Evolutionary conservation across 1,140 invertebrate genomes (phyloP).

Genomic region (Cheumatopsyche charites): DNA sequence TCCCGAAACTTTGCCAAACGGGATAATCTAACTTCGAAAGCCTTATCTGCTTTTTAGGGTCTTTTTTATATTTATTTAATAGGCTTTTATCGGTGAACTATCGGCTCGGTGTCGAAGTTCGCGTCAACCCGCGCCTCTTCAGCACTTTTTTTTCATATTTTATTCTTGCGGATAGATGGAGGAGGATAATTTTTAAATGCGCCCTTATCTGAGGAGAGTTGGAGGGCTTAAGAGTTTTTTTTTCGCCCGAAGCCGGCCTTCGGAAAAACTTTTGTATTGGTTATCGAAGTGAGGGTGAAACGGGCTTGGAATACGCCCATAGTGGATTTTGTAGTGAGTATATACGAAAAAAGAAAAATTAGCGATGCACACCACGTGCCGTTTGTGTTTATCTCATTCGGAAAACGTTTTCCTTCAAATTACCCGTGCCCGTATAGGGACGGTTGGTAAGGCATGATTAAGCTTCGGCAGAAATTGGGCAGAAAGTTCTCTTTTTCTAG

Average conservation of each 20-base stretch:
- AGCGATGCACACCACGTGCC: conserved; percentile 19
- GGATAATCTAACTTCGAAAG: too few relatives aligned
- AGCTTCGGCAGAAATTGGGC: neutral
- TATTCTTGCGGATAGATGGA: conserved; percentile 9
- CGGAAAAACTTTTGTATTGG: conserved; percentile 22
- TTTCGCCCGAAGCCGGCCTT: neutral
- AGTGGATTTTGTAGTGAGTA: too few relatives aligned
- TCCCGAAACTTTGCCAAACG: too few relatives aligned
- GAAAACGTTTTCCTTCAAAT: conserved; percentile 30
- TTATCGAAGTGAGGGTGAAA: neutral
- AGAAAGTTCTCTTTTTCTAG: neutral
- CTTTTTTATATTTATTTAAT: conserved; percentile 37
- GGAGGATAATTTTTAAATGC: conserved; percentile 25
- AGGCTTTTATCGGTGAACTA: conserved; percentile 17
- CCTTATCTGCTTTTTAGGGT: too few relatives aligned
- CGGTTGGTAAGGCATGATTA: neutral
- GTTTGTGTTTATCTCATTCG: conserved; percentile 29
- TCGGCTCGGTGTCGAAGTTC: conserved; percentile 15
- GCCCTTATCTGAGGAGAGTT: neutral
- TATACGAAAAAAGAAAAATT: conserved; percentile 2
- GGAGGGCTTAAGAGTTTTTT: conserved; percentile 9
- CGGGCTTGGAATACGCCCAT: neutral
- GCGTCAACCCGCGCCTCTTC: too few relatives aligned
- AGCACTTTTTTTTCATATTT: too few relatives aligned
- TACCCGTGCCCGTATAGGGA: neutral